These are phyloP conservation scores for Strigamia crassipes DNA, from an alignment of 2,888 invertebrate species.

Conservation along the genomic window DNA sequence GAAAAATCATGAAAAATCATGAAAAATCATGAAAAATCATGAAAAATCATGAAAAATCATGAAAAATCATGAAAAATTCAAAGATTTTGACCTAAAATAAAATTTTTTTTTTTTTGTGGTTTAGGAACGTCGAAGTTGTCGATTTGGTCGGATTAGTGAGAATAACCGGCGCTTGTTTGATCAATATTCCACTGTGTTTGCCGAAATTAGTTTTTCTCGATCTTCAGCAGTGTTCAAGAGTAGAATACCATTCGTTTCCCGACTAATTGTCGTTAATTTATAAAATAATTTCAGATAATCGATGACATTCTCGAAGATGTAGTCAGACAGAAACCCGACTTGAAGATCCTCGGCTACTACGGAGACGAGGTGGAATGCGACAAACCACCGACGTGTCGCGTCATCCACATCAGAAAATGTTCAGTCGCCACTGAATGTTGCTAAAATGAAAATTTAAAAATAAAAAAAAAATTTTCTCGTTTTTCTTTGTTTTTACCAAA, in stretches of 20 bases:
- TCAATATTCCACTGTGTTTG: constrained; percentile 47
- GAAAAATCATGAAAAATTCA: too few relatives aligned
- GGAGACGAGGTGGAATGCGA: constrained; percentile 12
- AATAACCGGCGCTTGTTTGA: constrained; percentile 49
- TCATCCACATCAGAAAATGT: neutral
- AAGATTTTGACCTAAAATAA: too few relatives aligned
- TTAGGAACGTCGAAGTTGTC: constrained; percentile 47
- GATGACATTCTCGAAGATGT: constrained; percentile 47
- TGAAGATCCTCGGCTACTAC: constrained; percentile 46
- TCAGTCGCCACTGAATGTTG: neutral
- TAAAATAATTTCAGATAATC: constrained; percentile 43
- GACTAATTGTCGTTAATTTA: constrained; percentile 44
- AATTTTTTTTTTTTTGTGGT: too few relatives aligned
- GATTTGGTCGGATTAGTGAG: constrained; percentile 51
- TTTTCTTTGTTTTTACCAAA: neutral
- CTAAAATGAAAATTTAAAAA: neutral
- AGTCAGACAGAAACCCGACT: constrained; percentile 34
- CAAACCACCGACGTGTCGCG: neutral
- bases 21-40: too few relatives aligned
- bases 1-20: too few relatives aligned
- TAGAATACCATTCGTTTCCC: neutral
- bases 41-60: too few relatives aligned
- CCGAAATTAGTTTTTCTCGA: constrained; percentile 50
- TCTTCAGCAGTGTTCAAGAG: constrained; percentile 50
- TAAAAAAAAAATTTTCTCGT: neutral